Conservation (phyloP, 2,888 invertebrate species). For the Tineola bisselliella region DNA sequence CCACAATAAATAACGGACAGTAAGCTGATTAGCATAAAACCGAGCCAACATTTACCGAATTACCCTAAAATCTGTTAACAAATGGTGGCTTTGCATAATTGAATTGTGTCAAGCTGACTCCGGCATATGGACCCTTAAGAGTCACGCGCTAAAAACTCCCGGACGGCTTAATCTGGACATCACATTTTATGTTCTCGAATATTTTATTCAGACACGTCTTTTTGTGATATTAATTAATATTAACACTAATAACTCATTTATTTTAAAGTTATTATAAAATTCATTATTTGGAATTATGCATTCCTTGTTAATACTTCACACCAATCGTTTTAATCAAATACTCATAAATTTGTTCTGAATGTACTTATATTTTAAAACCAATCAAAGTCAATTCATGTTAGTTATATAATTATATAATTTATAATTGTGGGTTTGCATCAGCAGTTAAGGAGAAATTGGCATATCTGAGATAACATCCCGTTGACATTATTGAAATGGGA, state of each 20-base stretch:
- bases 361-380: too few species aligned
- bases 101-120: slow-evolving; percentile 23
- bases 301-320: too few species aligned
- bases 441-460: too few species aligned
- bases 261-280: too few species aligned
- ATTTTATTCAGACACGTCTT: not conserved
- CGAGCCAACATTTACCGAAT: slow-evolving; percentile 52
- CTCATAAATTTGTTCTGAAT: too few species aligned
- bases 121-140: slow-evolving; percentile 10
- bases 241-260: too few species aligned
- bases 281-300: too few species aligned
- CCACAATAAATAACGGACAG: slow-evolving; percentile 56
- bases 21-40: slow-evolving; percentile 64
- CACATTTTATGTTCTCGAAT: not conserved
- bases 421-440: too few species aligned
- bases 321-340: too few species aligned
- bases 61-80: slow-evolving; percentile 64
- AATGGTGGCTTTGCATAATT: slow-evolving; percentile 65
- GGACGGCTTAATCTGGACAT: not conserved
- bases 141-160: slow-evolving; percentile 9
- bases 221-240: not conserved
- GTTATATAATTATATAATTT: too few species aligned
- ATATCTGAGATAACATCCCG: not conserved
- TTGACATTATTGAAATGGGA: not conserved
- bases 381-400: too few species aligned